Evolutionary conservation across 2,113 vertebrate genomes (phyloP).

Genomic region (Callospermophilus lateralis): DNA sequence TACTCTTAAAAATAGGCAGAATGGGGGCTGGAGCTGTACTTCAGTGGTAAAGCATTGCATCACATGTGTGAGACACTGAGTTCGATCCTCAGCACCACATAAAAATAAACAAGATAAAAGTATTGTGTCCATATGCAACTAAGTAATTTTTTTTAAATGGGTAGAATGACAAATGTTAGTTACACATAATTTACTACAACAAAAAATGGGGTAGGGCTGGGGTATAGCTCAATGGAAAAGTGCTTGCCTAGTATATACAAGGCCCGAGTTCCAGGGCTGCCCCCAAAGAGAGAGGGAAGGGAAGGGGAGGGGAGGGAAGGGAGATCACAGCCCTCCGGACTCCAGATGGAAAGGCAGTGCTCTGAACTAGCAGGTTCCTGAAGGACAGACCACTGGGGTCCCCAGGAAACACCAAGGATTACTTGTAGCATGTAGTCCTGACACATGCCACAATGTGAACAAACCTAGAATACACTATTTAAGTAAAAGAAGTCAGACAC

Average conservation of each 20-base stretch:
- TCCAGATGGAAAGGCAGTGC: not conserved
- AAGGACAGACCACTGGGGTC: not conserved
- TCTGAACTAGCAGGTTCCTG: not conserved
- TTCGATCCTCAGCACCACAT: no score
- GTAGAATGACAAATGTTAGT: not conserved
- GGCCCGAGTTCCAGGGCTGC: no score
- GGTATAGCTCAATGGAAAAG: no score
- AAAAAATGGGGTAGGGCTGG: not conserved
- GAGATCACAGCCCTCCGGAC: not conserved
- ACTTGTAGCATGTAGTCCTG: no score
- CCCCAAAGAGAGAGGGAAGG: not conserved
- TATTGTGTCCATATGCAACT: no score
- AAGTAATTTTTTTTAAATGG: not conserved
- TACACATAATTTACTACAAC: not conserved
- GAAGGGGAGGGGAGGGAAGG: rapidly evolving
- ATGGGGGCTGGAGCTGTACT: no score
- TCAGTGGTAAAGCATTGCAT: no score
- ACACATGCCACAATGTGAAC: no score
- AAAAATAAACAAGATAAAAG: no score
- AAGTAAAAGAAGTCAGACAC: not conserved
- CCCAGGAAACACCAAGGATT: not conserved
- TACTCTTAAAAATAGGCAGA: no score
- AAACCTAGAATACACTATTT: not conserved
- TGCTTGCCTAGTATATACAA: not conserved
- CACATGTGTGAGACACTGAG: no score